Evolutionary conservation across 1,140 invertebrate species (phyloP).

Genomic region (Nomia melanderi): DNA sequence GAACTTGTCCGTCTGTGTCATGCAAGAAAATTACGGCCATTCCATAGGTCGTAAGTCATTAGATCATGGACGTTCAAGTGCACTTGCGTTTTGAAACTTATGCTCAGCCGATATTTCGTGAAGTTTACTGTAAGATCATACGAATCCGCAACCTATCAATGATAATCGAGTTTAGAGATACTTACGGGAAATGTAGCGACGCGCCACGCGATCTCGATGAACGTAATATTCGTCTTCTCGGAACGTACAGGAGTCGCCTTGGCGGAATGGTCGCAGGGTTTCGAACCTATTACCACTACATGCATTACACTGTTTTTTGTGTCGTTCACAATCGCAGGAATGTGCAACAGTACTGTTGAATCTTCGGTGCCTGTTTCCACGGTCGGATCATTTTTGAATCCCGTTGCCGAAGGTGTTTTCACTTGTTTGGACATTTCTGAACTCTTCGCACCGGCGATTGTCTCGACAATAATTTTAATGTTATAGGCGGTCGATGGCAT

Average conservation of each 20-base stretch:
- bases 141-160: no score
- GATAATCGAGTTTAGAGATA: neutral
- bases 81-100: no score
- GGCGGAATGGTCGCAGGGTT: slow-evolving; percentile 40
- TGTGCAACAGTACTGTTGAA: slow-evolving; percentile 51
- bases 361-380: neutral
- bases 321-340: slow-evolving; percentile 58
- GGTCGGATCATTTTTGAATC: slow-evolving; percentile 29
- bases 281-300: slow-evolving; percentile 54
- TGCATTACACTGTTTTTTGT: slow-evolving; percentile 43
- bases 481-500: slow-evolving; percentile 53
- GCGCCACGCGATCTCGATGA: slow-evolving; percentile 56
- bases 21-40: no score
- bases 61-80: no score
- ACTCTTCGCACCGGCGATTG: neutral
- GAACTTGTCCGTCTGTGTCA: slow-evolving; percentile 5
- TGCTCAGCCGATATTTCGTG: no score
- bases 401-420: slow-evolving; percentile 22
- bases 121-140: no score
- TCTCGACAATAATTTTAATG: slow-evolving; percentile 50
- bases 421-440: neutral
- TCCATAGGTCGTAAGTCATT: no score
- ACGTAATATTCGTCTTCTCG: neutral
- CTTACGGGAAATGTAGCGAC: slow-evolving; percentile 50
- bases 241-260: slow-evolving; percentile 10